A percentile compares a stretch with the other conserved stretches of the same genome.
Evolutionary conservation across 2,888 invertebrate genomes (phyloP).

Genomic region (Eristalinus aeneus): DNA sequence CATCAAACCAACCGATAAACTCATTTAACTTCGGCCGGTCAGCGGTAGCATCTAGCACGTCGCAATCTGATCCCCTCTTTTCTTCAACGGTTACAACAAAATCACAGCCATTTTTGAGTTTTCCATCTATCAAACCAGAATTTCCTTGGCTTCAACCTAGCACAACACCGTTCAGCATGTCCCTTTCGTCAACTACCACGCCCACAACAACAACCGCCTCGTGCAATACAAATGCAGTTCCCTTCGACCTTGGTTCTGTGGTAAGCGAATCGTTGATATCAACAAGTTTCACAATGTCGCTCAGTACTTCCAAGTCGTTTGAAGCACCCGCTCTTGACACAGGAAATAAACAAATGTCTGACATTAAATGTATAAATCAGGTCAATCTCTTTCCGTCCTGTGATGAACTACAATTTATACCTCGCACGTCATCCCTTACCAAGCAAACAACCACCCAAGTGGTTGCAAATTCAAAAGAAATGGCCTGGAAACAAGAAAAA

Average conservation of each 20-base stretch:
- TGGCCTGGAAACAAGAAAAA: slow-evolving; percentile 42
- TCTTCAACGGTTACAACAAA: slow-evolving; percentile 26
- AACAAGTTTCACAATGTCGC: slow-evolving; percentile 68
- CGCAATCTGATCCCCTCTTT: slow-evolving; percentile 29
- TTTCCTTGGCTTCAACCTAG: slow-evolving; percentile 46
- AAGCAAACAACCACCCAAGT: slow-evolving; percentile 46
- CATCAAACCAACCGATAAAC: slow-evolving; percentile 14
- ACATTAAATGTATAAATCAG: slow-evolving; percentile 37
- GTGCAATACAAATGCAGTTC: slow-evolving; percentile 30
- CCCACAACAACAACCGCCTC: slow-evolving; percentile 1
- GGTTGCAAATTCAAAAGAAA: neutral
- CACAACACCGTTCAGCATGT: neutral
- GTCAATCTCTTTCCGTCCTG: slow-evolving; percentile 53
- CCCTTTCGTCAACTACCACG: neutral
- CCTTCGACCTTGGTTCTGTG: slow-evolving; percentile 39
- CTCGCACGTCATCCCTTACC: slow-evolving; percentile 64
- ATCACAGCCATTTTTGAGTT: slow-evolving; percentile 7
- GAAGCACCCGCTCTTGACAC: slow-evolving; percentile 32
- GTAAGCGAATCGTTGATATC: slow-evolving; percentile 42
- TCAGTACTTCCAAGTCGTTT: slow-evolving; percentile 59
- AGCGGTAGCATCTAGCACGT: neutral
- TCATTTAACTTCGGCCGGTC: slow-evolving; percentile 2
- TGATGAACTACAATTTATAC: slow-evolving; percentile 63
- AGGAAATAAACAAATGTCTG: neutral
- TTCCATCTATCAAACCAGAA: slow-evolving; percentile 48